A percentile compares a stretch with the other conserved stretches of the same genome.
These are phyloP conservation scores for Bombus waltoni DNA, from an alignment of 1,140 invertebrate genomes.

Conservation along the genomic window DNA sequence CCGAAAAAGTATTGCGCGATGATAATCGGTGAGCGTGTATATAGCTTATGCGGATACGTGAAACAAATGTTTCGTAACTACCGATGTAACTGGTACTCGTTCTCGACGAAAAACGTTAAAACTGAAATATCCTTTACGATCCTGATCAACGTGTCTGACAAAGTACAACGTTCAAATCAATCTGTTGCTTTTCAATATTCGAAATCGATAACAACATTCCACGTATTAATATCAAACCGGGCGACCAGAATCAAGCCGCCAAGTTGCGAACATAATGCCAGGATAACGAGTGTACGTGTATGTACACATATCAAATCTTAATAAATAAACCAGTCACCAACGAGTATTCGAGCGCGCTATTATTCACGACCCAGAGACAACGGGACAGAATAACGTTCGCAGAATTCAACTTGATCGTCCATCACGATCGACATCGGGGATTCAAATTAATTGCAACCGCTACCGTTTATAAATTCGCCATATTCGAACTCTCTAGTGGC, in stretches of 20 bases:
- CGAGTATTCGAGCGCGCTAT: too few relatives aligned
- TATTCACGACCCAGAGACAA: not conserved
- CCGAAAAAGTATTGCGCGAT: not conserved
- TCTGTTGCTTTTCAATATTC: too few relatives aligned
- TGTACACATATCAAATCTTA: not conserved
- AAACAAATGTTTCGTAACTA: too few relatives aligned
- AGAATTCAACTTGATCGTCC: not conserved
- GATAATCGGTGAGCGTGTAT: not conserved
- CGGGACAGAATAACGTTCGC: not conserved
- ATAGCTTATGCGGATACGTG: not conserved
- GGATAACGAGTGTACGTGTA: not conserved
- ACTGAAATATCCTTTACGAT: too few relatives aligned
- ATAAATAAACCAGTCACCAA: not conserved
- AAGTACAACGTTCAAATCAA: too few relatives aligned
- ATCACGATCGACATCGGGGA: not conserved
- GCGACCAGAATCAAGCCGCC: not conserved
- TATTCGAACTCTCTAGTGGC: not conserved
- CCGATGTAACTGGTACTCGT: too few relatives aligned
- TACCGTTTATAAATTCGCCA: not conserved
- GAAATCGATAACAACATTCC: not conserved
- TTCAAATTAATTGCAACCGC: slow-evolving; percentile 6
- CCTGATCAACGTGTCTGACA: too few relatives aligned
- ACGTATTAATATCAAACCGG: not conserved
- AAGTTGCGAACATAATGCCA: not conserved
- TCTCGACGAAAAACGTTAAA: too few relatives aligned